Percentiles rank a stretch among this genome's conserved stretches.
Evolutionary conservation across 2,888 invertebrate species (phyloP).

Genomic region (Lucinisca nassula): DNA sequence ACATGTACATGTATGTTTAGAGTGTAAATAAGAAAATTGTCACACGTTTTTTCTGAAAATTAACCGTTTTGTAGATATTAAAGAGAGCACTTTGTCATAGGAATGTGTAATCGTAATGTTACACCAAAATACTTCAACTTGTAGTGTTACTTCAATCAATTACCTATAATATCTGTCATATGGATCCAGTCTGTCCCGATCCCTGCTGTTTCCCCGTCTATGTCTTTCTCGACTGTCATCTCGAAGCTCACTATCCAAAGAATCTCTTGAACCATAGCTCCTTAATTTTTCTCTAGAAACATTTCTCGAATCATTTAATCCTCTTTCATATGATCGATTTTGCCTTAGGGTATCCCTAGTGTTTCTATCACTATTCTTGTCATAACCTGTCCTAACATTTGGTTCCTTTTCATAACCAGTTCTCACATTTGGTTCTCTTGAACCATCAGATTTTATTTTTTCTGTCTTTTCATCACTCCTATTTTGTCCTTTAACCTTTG

Average conservation of each 20-base stretch:
- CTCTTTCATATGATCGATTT: constrained; percentile 64
- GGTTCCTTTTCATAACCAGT: neutral
- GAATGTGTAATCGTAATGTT: too few relatives aligned
- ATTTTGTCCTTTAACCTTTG: constrained; percentile 20
- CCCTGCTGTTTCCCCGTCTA: constrained; percentile 53
- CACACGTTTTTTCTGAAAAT: too few relatives aligned
- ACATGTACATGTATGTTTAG: too few relatives aligned
- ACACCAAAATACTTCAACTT: too few relatives aligned
- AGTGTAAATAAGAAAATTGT: too few relatives aligned
- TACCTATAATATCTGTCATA: constrained; percentile 22
- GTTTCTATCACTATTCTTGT: constrained; percentile 52
- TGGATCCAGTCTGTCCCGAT: constrained; percentile 34
- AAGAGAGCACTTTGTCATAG: too few relatives aligned
- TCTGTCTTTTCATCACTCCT: constrained; percentile 18
- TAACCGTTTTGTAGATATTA: too few relatives aligned
- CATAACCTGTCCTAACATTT: neutral
- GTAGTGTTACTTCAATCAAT: too few relatives aligned
- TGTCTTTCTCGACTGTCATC: constrained; percentile 55
- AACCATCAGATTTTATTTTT: neutral
- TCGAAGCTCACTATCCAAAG: constrained; percentile 40
- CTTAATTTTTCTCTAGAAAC: constrained; percentile 55
- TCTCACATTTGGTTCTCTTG: neutral
- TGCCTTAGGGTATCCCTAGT: constrained; percentile 48
- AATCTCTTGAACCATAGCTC: constrained; percentile 61
- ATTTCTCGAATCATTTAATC: constrained; percentile 66